These are phyloP conservation scores for Apis mellifera DNA, from an alignment of 1,140 invertebrate species.

Conservation along the genomic window Amel_HAv3.1 CM009940.2:9432501-9433000, in stretches of 20 bases:
- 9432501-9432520: conserved; percentile 69
- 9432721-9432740: conserved; percentile 74
- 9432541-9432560: conserved; percentile 67
- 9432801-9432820: conserved; percentile 73
- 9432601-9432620: conserved; percentile 69
- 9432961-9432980: conserved; percentile 1
- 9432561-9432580: conserved; percentile 62
- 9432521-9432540: conserved; percentile 69
- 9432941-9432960: conserved; percentile 67
- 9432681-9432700: conserved; percentile 74
- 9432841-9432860: conserved; percentile 73
- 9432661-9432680: conserved; percentile 72
- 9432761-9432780: conserved; percentile 71
- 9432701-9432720: conserved; percentile 62
- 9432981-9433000: conserved; percentile 17
- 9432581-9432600: conserved; percentile 70
- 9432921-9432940: conserved; percentile 56
- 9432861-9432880: conserved; percentile 65
- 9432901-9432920: conserved; percentile 70
- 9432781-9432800: conserved; percentile 75
- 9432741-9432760: conserved; percentile 73
- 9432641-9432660: conserved; percentile 76
- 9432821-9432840: conserved; percentile 61
- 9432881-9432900: conserved; percentile 56
- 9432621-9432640: conserved; percentile 59